Percentiles rank a stretch among this genome's conserved stretches.
Evolutionary conservation across 2,113 vertebrate genomes (phyloP).

Genomic region (Laticauda laticaudata): DNA sequence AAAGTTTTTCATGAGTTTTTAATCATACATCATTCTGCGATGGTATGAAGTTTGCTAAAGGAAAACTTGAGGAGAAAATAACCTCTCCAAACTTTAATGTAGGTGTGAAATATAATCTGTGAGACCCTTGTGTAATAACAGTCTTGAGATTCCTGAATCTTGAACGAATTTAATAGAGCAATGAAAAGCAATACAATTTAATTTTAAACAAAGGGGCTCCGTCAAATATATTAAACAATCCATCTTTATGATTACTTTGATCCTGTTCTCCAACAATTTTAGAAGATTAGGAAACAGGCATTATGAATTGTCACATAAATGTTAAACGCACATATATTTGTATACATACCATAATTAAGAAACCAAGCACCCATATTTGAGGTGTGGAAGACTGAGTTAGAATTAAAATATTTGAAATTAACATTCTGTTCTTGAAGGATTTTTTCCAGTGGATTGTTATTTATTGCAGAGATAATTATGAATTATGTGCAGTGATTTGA

Average conservation of each 20-base stretch:
- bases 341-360: not conserved
- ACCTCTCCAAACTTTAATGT: not conserved
- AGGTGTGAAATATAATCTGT: not conserved
- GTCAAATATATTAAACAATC: not conserved
- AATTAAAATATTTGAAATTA: not conserved
- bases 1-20: not conserved
- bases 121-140: not conserved
- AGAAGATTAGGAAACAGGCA: not conserved
- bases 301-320: not conserved
- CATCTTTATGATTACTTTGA: not conserved
- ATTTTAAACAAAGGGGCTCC: not conserved
- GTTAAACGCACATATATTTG: not conserved
- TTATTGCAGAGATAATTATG: not conserved
- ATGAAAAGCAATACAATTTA: not conserved
- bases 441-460: not conserved
- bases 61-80: not conserved
- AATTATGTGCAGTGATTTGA: not conserved
- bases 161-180: not conserved
- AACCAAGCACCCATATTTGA: not conserved
- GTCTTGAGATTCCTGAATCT: not conserved
- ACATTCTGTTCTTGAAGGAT: not conserved
- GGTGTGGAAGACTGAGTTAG: not conserved
- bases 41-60: not conserved
- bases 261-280: not conserved
- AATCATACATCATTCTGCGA: not conserved